Percentiles rank a stretch among this genome's conserved stretches.
These are phyloP conservation scores for Hydrophis major DNA, from an alignment of 2,797 vertebrate genomes.

Conservation along the genomic window DNA sequence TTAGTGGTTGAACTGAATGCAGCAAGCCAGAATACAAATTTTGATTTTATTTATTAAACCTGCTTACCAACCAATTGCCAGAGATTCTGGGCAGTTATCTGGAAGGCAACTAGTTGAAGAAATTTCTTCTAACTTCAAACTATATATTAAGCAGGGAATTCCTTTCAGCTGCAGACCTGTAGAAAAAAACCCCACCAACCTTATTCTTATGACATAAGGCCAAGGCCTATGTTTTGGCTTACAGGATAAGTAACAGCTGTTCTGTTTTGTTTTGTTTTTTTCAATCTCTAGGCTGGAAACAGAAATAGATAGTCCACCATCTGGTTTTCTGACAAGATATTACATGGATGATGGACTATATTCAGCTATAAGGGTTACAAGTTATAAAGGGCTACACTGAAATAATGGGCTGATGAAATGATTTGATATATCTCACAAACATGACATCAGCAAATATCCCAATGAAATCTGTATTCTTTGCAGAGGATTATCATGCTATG, in stretches of 20 bases:
- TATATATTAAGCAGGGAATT: background rate
- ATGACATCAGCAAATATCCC: background rate
- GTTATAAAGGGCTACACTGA: background rate
- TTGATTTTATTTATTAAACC: background rate
- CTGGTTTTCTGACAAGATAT: background rate
- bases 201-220: background rate
- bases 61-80: background rate
- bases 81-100: background rate
- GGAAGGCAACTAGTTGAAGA: background rate
- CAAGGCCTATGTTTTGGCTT: background rate
- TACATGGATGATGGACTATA: background rate
- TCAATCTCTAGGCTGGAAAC: background rate
- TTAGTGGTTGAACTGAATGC: background rate
- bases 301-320: background rate
- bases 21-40: background rate
- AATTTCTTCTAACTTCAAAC: background rate
- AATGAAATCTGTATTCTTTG: background rate
- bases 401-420: background rate
- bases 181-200: background rate
- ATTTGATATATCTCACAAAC: background rate
- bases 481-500: background rate
- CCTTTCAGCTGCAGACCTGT: background rate
- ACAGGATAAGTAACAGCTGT: background rate
- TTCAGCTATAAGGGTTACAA: background rate
- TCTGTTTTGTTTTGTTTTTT: background rate